phyloP scores from a whole-genome alignment of 2,888 invertebrate species.

The Linnaemya vulpina region DNA sequence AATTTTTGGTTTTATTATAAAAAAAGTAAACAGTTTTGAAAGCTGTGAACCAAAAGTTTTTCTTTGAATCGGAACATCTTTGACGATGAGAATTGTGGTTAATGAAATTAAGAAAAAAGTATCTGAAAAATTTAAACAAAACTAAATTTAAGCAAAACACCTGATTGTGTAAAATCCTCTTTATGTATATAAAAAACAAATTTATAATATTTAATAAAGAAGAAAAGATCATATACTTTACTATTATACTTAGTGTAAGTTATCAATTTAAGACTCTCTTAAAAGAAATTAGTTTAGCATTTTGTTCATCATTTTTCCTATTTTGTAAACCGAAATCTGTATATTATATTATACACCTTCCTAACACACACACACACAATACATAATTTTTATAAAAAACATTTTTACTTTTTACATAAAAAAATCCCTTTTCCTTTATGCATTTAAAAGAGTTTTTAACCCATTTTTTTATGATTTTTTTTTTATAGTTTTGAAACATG shows the following conservation, averaged over 20 bases:
- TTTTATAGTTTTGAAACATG: conserved; percentile 63
- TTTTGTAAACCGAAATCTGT: conserved; percentile 49
- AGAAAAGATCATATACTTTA: conserved; percentile 31
- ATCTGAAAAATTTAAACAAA: conserved; percentile 44
- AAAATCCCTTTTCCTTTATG: conserved; percentile 31
- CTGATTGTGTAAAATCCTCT: conserved; percentile 60
- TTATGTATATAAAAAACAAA: conserved; percentile 50
- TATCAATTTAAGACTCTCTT: conserved; percentile 37
- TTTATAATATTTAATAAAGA: conserved; percentile 45
- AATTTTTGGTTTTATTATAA: conserved; percentile 53
- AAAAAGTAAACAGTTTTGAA: conserved; percentile 14
- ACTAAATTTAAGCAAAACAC: conserved; percentile 52
- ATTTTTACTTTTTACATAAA: conserved; percentile 41
- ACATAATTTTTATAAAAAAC: conserved; percentile 41
- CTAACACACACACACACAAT: conserved; percentile 26
- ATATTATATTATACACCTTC: conserved; percentile 58
- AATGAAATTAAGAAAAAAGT: conserved; percentile 26
- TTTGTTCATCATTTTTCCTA: conserved; percentile 27
- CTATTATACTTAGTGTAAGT: conserved; percentile 43
- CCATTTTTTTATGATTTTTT: conserved; percentile 20
- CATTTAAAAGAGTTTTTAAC: conserved; percentile 46
- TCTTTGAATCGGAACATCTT: conserved; percentile 31
- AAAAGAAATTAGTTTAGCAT: conserved; percentile 15
- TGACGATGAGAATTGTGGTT: conserved; percentile 1
- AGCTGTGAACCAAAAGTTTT: conserved; percentile 55